Evolutionary conservation across 2,113 vertebrate genomes (phyloP), one percentile per base, ranked within the genome.

Genomic region (Centropus unirufus): DNA sequence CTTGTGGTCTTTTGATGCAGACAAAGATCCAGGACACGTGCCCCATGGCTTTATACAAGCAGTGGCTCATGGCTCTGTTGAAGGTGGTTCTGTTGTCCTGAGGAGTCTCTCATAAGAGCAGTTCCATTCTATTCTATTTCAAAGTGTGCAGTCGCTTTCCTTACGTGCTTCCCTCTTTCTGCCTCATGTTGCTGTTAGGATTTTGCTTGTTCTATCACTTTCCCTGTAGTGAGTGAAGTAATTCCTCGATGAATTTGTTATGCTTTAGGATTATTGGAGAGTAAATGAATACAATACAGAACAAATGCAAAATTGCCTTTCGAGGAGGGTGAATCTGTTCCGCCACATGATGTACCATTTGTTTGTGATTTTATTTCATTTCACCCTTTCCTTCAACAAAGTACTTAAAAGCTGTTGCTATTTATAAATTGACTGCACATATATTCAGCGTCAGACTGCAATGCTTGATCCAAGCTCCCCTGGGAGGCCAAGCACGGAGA

Each of bases 381-480:
- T 91, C 52, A 40, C 39, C 68, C 57, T 80, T 46, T 36, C 85
- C 72, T 58, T 79, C 34, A 12, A 27, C 66, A 39, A 74, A 86
- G 90, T 30, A 61, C 73, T 36, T 36, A n/a, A 75, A 59, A 62
- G 64, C 83, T 84, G 72, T 34, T 89, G 79, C 87, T 92, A 54
- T 93, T 96, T 86, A 44, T 62, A 47, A 72, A 49, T n/a, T 12
- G 67, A 30, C 85, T 87, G 88, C 82, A 92, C 29, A 69, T 26
- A 62, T 79, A 96, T 92, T 93, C 94, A 87, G 91, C 23, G 84
- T 94, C 96, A 96, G 93, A 95, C 93, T 73, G 88, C 4, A 29
- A 34, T 1, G 36, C 15, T 16, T 30, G 73, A 7, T 34, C 14
- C 57, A 12, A 73, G 86, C 92, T 93, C 80, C 83, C 92, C 86